These are phyloP conservation scores for Sabatieria punctata DNA, from an alignment of 2,888 invertebrate genomes.

Conservation along the genomic window DNA sequence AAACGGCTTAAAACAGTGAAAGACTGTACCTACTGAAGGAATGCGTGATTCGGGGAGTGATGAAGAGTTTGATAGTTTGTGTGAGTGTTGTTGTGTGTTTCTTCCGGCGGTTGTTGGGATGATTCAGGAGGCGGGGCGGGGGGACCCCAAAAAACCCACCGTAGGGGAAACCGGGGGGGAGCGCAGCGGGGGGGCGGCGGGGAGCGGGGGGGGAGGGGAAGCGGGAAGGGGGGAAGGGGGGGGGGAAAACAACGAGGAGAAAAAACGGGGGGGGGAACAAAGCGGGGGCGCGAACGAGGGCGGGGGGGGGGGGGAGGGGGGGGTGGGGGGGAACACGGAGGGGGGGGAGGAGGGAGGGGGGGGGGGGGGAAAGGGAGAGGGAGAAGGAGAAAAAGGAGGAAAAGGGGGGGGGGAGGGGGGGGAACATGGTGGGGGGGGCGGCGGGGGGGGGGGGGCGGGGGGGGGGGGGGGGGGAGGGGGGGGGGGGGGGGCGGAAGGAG, in stretches of 20 bases:
- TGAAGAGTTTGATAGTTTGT: too few relatives aligned
- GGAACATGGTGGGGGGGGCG: neutral
- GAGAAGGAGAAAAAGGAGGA: neutral
- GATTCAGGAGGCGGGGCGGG: too few relatives aligned
- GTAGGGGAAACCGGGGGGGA: too few relatives aligned
- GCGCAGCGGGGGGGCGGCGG: neutral
- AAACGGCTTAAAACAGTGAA: too few relatives aligned
- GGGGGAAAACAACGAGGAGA: neutral
- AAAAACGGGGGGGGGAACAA: neutral
- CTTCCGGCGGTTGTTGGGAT: too few relatives aligned
- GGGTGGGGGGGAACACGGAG: neutral
- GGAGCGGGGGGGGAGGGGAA: neutral
- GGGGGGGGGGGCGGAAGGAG: neutral
- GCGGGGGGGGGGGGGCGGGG: neutral
- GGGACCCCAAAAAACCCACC: too few relatives aligned
- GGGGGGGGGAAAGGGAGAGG: neutral
- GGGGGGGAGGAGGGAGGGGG: neutral
- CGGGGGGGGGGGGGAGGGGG: neutral
- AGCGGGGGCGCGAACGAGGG: neutral
- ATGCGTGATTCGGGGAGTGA: too few relatives aligned
- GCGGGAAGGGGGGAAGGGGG: neutral
- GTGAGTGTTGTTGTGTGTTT: too few relatives aligned
- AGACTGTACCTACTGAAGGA: too few relatives aligned
- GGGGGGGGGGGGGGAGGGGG: neutral
- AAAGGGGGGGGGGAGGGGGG: neutral